Evolutionary conservation across 1,140 invertebrate species (phyloP), one percentile per base, ranked within the genome.

Genomic region (Pteromalus puparum): DNA sequence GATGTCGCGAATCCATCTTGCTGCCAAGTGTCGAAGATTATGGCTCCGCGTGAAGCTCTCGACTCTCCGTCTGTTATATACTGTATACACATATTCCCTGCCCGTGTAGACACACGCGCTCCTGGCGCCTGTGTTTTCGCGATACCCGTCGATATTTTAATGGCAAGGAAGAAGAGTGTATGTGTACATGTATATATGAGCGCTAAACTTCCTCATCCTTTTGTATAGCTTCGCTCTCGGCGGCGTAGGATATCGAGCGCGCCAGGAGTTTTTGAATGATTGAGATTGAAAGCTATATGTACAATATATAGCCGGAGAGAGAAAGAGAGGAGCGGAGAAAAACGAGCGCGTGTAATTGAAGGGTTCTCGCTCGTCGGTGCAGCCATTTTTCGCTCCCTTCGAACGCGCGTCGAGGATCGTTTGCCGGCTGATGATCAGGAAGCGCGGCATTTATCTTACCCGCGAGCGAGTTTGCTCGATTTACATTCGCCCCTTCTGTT

Each of bases 1-100:
- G 87, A 89, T 89, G 86, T 85, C 75, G 53, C 65, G 84, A 83
- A 89, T 88, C 86, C 85, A 87, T 88, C 89, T 88, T 88, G 74
- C 87, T 86, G 87, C 83, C 83, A 86, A 88, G 85, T 86, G 83
- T 84, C 86, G 88, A 88, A 86, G 86, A 87, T 65, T 77, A 81
- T 83, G 28, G 74, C 72, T 30, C 6, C 9, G 67, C 10, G 9
- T 70, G 72, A n/a, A 21, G 38, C 61, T 24, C 53, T 68, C 79
- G 48, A n/a, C 5, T 73, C 30, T 73, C 28, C 18, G 15, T 2
- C 30, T 13, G 15, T n/a, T 73, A 15, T 34, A 21, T 28, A 28
- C 24, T 13, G 21, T 38, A 30, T 42, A 38, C 38, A 76, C 26
- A 74, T 38, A 12, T 42, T 26, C n/a, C 26, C 38, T 73, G 9